These are phyloP conservation scores for Cryptocephalus moraei DNA, from an alignment of 2,888 invertebrate genomes.

Conservation along the genomic window DNA sequence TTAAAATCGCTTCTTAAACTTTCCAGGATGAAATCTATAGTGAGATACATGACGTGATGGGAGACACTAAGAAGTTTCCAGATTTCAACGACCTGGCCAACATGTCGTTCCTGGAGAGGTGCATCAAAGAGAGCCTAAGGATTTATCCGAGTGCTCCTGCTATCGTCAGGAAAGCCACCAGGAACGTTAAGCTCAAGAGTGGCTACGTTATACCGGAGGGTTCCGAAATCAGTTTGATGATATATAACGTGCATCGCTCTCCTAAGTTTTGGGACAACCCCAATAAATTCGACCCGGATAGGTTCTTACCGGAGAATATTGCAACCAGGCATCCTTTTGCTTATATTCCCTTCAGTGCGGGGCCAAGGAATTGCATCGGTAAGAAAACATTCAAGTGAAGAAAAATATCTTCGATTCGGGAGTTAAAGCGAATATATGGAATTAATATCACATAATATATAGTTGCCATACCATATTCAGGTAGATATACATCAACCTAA, in stretches of 20 bases:
- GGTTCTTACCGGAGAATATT: constrained; percentile 48
- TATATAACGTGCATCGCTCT: constrained; percentile 52
- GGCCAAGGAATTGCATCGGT: constrained; percentile 18
- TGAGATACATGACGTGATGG: constrained; percentile 9
- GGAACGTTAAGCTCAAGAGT: constrained; percentile 9
- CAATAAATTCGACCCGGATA: constrained; percentile 53
- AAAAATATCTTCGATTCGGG: no score
- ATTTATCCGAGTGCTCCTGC: constrained; percentile 52
- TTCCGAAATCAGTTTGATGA: constrained; percentile 45
- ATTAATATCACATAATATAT: no score
- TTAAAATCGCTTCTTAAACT: background rate
- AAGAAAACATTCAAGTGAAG: background rate
- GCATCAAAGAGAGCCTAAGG: constrained; percentile 41
- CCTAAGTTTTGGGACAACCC: constrained; percentile 53
- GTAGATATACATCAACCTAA: no score
- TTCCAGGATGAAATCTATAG: constrained; percentile 6
- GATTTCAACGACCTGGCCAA: constrained; percentile 44
- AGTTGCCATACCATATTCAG: no score
- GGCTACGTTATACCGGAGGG: constrained; percentile 42
- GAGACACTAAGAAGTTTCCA: constrained; percentile 26
- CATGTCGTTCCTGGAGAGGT: constrained; percentile 53
- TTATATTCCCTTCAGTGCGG: constrained; percentile 18
- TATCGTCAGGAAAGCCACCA: constrained; percentile 41
- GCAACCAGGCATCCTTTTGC: constrained; percentile 6
- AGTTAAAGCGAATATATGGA: no score